phyloP scores from a whole-genome alignment of 2,113 vertebrate species.

The Hypanus sabinus region DNA sequence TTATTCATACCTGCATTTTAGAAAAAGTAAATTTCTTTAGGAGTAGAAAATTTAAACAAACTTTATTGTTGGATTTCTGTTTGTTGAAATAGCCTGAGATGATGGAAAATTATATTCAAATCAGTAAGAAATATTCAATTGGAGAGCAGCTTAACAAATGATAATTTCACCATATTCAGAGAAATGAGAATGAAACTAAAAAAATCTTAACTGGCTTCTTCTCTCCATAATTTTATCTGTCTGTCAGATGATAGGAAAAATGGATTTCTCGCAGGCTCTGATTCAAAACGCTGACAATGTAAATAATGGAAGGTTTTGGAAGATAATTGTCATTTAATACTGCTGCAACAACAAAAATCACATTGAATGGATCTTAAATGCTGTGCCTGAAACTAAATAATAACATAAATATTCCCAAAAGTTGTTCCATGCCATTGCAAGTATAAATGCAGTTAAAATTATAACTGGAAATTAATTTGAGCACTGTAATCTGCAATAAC shows the following conservation, averaged over 20 bases:
- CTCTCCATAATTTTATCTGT: background rate
- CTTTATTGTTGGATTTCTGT: background rate
- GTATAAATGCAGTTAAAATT: background rate
- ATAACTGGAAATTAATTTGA: background rate
- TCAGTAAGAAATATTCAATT: conserved; percentile 17
- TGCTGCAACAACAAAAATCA: background rate
- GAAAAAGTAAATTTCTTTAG: background rate
- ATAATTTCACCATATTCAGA: background rate
- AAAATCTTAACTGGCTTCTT: background rate
- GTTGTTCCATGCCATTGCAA: background rate
- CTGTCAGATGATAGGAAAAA: background rate
- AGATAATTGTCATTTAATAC: conserved; percentile 11
- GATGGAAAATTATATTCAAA: background rate
- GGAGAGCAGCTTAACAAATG: background rate
- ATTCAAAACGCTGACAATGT: background rate
- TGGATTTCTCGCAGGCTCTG: background rate
- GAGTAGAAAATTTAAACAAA: background rate
- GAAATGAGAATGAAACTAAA: background rate
- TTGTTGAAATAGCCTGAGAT: background rate
- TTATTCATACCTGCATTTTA: background rate
- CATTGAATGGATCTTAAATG: background rate
- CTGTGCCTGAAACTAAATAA: background rate
- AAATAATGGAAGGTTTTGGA: background rate
- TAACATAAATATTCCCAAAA: background rate
- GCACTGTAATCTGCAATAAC: background rate